These are phyloP conservation scores for Physella acuta DNA, from an alignment of 1,140 invertebrate genomes.

Conservation along the genomic window DNA sequence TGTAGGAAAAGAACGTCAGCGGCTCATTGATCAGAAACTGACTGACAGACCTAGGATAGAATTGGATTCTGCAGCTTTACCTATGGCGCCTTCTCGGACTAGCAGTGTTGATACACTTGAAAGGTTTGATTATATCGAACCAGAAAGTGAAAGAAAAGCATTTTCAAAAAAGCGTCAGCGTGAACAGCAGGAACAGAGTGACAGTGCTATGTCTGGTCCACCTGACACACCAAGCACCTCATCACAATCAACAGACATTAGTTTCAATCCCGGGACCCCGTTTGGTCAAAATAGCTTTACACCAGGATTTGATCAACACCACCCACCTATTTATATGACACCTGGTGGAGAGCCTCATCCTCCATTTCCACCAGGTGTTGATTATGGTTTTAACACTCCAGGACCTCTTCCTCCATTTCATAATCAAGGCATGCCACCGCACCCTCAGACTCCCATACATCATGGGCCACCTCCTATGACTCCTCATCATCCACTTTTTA, in stretches of 20 bases:
- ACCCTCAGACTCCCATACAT: conserved; percentile 24
- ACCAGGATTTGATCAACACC: conserved; percentile 28
- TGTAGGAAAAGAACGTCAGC: conserved; percentile 52
- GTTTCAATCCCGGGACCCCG: conserved; percentile 21
- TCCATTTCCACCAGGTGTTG: conserved; percentile 16
- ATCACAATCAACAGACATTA: conserved; percentile 21
- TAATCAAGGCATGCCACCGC: conserved; percentile 24
- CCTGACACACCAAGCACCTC: conserved; percentile 6
- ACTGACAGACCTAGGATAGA: conserved; percentile 60
- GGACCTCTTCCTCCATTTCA: conserved; percentile 23
- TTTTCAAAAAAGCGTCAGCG: conserved; percentile 7
- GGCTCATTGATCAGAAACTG: conserved; percentile 71
- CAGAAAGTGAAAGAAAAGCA: conserved; percentile 10
- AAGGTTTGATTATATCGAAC: conserved; percentile 25
- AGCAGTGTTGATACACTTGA: conserved; percentile 26
- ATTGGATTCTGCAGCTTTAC: conserved; percentile 7
- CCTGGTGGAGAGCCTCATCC: conserved; percentile 9
- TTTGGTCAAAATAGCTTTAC: conserved; percentile 25
- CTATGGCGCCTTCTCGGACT: background rate
- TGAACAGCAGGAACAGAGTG: conserved; percentile 8
- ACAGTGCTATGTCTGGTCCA: conserved; percentile 1
- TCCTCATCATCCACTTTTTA: conserved; percentile 24
- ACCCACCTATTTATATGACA: conserved; percentile 18
- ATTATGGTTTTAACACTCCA: conserved; percentile 17
- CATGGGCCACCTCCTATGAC: conserved; percentile 24